Percentiles rank a stretch among this genome's conserved stretches.
Evolutionary conservation across 2,113 vertebrate genomes (phyloP).

Genomic region (Protomyctophum bolini): DNA sequence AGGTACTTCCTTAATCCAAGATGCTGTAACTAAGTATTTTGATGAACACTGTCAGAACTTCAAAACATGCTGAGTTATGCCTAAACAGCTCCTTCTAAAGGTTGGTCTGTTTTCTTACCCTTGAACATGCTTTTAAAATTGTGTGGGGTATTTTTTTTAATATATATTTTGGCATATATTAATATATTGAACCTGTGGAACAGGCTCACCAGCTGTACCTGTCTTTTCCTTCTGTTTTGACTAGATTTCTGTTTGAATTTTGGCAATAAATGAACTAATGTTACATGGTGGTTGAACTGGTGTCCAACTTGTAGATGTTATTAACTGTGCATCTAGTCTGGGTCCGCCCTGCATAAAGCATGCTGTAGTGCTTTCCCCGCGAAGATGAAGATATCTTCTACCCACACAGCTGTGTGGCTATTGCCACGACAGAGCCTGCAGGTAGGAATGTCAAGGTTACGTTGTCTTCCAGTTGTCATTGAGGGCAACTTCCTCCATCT

Average conservation of each 20-base stretch:
- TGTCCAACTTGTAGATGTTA: too few species aligned
- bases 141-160: not conserved
- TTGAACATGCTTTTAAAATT: not conserved
- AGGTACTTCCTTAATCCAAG: conserved; percentile 41
- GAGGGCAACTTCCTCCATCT: too few species aligned
- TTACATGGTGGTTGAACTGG: not conserved
- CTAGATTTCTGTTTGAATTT: conserved; percentile 29
- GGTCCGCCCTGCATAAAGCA: too few species aligned
- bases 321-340: too few species aligned
- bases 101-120: not conserved
- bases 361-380: too few species aligned
- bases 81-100: conserved; percentile 16
- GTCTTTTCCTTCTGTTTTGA: conserved; percentile 29
- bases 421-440: too few species aligned
- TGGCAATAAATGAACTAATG: conserved; percentile 45
- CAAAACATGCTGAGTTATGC: not conserved
- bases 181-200: conserved; percentile 42
- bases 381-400: too few species aligned
- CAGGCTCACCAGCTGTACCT: conserved; percentile 24
- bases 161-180: conserved; percentile 4
- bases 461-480: too few species aligned
- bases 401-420: too few species aligned
- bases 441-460: too few species aligned
- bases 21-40: conserved; percentile 52
- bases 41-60: conserved; percentile 7